phyloP scores from a whole-genome alignment of 2,888 invertebrate genomes.

The Morpho deidamia region DNA sequence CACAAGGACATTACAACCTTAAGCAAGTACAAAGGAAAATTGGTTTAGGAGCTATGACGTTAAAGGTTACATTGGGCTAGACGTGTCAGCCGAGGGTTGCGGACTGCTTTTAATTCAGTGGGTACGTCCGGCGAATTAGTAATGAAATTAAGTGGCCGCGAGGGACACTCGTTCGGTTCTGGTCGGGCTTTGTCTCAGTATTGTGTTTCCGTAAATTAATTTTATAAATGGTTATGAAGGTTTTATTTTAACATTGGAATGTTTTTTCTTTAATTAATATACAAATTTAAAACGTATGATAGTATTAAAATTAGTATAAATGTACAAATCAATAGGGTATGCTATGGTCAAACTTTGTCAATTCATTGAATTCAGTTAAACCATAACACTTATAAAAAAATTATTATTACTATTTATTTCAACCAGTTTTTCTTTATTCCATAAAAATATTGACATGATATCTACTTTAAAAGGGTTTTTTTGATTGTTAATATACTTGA shows the following conservation, averaged over 20 bases:
- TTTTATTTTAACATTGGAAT: constrained; percentile 18
- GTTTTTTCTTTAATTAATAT: too few species aligned
- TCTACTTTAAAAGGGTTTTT: too few species aligned
- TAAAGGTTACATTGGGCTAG: constrained; percentile 13
- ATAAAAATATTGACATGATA: too few species aligned
- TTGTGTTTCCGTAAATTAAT: constrained; percentile 34
- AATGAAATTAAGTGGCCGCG: constrained; percentile 61
- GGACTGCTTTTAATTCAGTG: constrained; percentile 50
- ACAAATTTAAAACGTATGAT: too few species aligned
- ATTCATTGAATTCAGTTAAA: too few species aligned
- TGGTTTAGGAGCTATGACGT: constrained; percentile 10
- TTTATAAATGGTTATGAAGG: constrained; percentile 23
- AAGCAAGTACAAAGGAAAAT: constrained; percentile 20
- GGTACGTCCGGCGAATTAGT: constrained; percentile 60
- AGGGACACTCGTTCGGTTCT: constrained; percentile 46
- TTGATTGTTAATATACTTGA: too few species aligned
- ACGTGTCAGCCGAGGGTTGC: constrained; percentile 6
- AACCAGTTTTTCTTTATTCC: too few species aligned
- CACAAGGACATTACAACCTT: constrained; percentile 21
- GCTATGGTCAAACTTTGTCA: too few species aligned
- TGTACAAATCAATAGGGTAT: too few species aligned
- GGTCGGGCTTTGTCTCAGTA: constrained; percentile 32
- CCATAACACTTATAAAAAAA: too few species aligned
- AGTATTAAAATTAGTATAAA: too few species aligned
- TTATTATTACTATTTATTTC: too few species aligned